Base-by-base conservation (phyloP, 2,113 vertebrate species). In the Coryphaenoides rupestris region DNA sequence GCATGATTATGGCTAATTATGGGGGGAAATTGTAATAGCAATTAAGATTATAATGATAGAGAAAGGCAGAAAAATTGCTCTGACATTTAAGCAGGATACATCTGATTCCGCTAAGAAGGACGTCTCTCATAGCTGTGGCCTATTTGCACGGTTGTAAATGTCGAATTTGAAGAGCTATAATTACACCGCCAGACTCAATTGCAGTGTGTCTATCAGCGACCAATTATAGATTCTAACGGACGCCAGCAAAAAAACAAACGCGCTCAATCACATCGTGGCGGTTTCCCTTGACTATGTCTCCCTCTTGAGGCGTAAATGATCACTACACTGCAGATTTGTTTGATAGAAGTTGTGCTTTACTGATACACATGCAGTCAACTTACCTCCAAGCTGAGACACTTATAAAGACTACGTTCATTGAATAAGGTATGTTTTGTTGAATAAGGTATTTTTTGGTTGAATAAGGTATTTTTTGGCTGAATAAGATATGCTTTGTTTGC, bases 241-340 rank as follows among this genome's bases (percentile, higher is more conserved):
- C 33, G 2, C 33, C 33, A 7, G 33, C 33, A 40, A 40, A 9
- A 40, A 33, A 7, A 40, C 52, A 15, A n/a, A n/a, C n/a, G n/a
- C n/a, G 2, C 16, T 59, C 4, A 60, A 13, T 40, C 1, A 50
- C 9, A 66, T 17, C 33, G 1, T 33, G 21, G 1, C 24, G 19
- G 16, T 53, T 70, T 28, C 66, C 23, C 4, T 70, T 58, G 64
- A 55, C 72, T 74, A 70, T 84, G 78, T 76, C 73, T 66, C 78
- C 78, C 65, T 62, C 82, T 1, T 62, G 67, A 68, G 84, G 62
- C 60, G 12, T 59, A 72, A 47, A 56, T 7, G 0, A 45, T 21
- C n/a, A 17, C 5, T 21, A 45, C 54, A 1, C 2, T 17, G 53
- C 9, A 7, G 33, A 10, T 40, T 40, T 40, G 33, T 40, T 40